These are phyloP conservation scores for Trichosurus vulpecula DNA, from an alignment of 2,797 vertebrate species.

Conservation along the genomic window DNA sequence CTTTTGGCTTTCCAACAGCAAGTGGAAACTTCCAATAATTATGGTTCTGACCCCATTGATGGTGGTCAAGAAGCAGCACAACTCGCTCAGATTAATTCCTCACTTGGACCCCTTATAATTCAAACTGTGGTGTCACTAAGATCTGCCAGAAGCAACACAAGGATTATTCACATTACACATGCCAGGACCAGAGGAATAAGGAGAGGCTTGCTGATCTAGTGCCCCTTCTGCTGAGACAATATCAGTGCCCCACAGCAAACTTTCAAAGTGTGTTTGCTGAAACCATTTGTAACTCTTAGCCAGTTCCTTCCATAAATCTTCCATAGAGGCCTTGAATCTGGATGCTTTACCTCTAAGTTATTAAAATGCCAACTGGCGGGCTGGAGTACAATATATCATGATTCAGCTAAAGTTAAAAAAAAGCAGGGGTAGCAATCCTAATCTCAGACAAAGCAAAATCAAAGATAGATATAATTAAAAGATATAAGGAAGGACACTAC, in stretches of 20 bases:
- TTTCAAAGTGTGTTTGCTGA: slow-evolving; percentile 95
- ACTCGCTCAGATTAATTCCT: slow-evolving; percentile 83
- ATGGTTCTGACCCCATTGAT: slow-evolving; percentile 82
- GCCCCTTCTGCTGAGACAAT: slow-evolving; percentile 88
- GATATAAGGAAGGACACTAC: too few species aligned
- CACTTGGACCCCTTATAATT: slow-evolving; percentile 81
- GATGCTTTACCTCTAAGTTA: not conserved
- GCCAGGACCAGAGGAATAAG: slow-evolving; percentile 88
- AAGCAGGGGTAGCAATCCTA: too few species aligned
- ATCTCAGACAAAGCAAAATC: too few species aligned
- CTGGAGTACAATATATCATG: too few species aligned
- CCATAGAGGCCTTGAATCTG: not conserved
- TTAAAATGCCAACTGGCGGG: not conserved
- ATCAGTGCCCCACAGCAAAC: slow-evolving; percentile 96
- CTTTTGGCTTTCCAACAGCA: slow-evolving; percentile 94
- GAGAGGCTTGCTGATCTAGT: slow-evolving; percentile 95
- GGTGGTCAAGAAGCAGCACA: slow-evolving; percentile 81
- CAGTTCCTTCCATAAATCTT: not conserved
- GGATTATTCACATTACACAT: slow-evolving; percentile 90
- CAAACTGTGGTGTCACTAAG: slow-evolving; percentile 81
- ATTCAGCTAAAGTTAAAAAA: too few species aligned
- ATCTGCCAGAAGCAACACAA: slow-evolving; percentile 84
- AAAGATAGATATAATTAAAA: too few species aligned
- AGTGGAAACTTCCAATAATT: slow-evolving; percentile 92
- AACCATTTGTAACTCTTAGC: not conserved